Conservation (phyloP, 2,797 vertebrate species). For the Sebastes itinus region DNA sequence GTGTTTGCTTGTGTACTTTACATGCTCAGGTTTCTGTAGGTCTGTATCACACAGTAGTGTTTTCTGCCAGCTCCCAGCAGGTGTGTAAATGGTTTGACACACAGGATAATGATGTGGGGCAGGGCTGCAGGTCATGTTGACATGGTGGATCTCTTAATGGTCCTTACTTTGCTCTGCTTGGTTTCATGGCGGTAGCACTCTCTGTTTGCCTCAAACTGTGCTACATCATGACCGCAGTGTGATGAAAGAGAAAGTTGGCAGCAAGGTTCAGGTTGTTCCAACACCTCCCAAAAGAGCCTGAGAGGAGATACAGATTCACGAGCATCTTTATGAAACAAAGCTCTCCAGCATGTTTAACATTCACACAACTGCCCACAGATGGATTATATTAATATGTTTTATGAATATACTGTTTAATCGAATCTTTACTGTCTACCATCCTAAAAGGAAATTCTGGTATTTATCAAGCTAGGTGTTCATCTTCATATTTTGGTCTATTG, state of each 20-base stretch:
- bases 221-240: conserved; percentile 14
- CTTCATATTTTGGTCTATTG: background rate
- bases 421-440: background rate
- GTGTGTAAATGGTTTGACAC: conserved; percentile 68
- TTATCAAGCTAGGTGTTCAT: background rate
- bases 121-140: conserved; percentile 45
- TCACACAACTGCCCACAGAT: background rate
- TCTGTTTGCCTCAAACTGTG: conserved; percentile 40
- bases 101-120: conserved; percentile 47
- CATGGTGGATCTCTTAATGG: conserved; percentile 37
- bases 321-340: conserved; percentile 9
- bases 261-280: conserved; percentile 19
- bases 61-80: conserved; percentile 54
- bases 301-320: conserved; percentile 12
- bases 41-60: conserved; percentile 10
- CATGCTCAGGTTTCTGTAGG: conserved; percentile 50
- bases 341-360: background rate
- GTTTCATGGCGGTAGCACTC: conserved; percentile 1
- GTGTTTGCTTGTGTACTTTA: conserved; percentile 50
- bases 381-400: background rate
- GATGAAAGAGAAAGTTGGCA: conserved; percentile 28
- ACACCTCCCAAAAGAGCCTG: background rate
- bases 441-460: background rate
- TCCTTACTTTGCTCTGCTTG: conserved; percentile 9
- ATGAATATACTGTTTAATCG: background rate